These are phyloP conservation scores for Okamejei kenojei DNA, from an alignment of 2,797 vertebrate species.

Conservation along the genomic window DNA sequence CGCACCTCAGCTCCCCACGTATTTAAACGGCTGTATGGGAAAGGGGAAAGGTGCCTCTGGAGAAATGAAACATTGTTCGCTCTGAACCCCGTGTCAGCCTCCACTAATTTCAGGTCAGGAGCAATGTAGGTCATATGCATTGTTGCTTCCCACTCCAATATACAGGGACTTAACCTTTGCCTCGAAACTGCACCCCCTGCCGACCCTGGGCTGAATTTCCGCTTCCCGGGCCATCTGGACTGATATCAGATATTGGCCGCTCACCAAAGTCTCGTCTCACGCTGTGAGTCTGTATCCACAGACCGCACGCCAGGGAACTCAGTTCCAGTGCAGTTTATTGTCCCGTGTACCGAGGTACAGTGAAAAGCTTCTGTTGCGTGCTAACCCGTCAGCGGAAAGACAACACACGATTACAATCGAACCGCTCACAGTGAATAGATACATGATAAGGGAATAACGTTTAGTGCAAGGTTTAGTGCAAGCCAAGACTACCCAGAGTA, in stretches of 20 bases:
- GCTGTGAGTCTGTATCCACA: neutral
- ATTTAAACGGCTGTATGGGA: neutral
- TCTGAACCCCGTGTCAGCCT: neutral
- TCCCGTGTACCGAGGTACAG: too few species aligned
- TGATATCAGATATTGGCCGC: neutral
- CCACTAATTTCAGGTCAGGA: neutral
- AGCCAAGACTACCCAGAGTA: too few species aligned
- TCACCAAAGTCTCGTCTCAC: too few species aligned
- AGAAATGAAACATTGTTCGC: neutral
- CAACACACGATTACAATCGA: too few species aligned
- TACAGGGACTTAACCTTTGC: neutral
- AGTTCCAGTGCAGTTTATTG: too few species aligned
- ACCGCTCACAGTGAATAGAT: too few species aligned
- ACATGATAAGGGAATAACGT: too few species aligned
- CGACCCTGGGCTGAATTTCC: neutral
- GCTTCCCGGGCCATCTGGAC: neutral
- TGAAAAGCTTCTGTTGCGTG: too few species aligned
- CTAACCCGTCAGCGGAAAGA: too few species aligned
- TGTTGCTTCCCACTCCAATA: neutral
- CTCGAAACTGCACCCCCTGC: constrained; percentile 22
- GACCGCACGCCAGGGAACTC: neutral
- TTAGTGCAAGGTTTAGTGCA: too few species aligned
- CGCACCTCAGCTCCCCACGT: neutral
- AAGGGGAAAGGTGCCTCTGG: neutral
- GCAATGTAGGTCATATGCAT: constrained; percentile 24